Percentiles rank a stretch among this genome's conserved stretches.
Evolutionary conservation across 2,113 vertebrate species (phyloP).

Genomic region (Lampris incognitus): DNA sequence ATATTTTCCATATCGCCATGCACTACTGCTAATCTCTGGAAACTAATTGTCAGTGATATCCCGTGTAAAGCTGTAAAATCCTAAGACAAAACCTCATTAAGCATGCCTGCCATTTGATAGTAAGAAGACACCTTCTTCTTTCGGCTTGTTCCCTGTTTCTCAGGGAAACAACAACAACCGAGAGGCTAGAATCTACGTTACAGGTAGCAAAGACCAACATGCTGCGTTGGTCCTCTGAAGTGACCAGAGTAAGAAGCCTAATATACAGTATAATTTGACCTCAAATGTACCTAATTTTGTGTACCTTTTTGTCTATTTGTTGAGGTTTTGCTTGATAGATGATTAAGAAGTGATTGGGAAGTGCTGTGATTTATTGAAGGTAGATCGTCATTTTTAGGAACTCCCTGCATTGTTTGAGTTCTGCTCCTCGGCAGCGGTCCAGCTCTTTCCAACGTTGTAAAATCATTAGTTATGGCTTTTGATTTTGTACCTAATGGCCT

Average conservation of each 20-base stretch:
- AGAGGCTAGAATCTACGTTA: too few species aligned
- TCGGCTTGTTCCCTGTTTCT: too few species aligned
- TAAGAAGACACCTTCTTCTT: too few species aligned
- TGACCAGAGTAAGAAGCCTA: too few species aligned
- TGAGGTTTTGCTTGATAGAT: not conserved
- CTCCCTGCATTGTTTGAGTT: constrained; percentile 28
- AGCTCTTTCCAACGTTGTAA: constrained; percentile 4
- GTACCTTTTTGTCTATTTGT: not conserved
- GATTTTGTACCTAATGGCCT: not conserved
- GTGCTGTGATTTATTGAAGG: not conserved
- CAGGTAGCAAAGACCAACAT: too few species aligned
- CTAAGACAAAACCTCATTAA: constrained; percentile 10
- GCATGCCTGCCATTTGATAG: not conserved
- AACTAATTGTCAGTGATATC: too few species aligned
- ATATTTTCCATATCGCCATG: too few species aligned
- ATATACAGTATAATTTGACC: not conserved
- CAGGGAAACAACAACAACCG: too few species aligned
- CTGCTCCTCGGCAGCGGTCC: constrained; percentile 28
- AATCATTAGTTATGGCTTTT: not conserved
- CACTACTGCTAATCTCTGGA: too few species aligned
- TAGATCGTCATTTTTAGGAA: constrained; percentile 2
- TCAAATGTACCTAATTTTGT: not conserved
- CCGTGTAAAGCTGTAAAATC: not conserved
- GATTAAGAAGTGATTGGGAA: constrained; percentile 1
- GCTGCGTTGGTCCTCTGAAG: too few species aligned